These are phyloP conservation scores for Gymnosoma rotundatum DNA, from an alignment of 2,888 invertebrate species.

Conservation along the genomic window DNA sequence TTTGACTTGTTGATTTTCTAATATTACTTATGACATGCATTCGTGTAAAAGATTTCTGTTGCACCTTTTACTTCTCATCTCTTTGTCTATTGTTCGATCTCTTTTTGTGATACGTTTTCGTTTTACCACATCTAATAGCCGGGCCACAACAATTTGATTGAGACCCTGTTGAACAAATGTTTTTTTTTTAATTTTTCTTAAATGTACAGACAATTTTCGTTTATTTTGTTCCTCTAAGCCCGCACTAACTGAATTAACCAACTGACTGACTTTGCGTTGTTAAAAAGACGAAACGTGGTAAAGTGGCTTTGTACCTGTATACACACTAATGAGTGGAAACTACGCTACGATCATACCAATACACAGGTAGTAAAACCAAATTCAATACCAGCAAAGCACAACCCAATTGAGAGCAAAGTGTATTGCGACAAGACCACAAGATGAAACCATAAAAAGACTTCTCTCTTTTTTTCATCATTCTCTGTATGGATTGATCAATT, in stretches of 20 bases:
- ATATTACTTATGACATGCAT: conserved; percentile 62
- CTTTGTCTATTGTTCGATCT: conserved; percentile 24
- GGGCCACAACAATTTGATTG: conserved; percentile 42
- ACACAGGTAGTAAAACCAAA: conserved; percentile 44
- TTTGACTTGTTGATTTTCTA: conserved; percentile 70
- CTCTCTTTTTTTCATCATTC: conserved; percentile 5
- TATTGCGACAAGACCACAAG: conserved; percentile 30
- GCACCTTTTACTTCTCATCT: conserved; percentile 39
- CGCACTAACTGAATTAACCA: conserved; percentile 42
- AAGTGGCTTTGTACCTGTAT: conserved; percentile 56
- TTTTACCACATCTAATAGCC: conserved; percentile 30
- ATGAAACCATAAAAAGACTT: conserved; percentile 71
- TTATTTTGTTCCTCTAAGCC: conserved; percentile 49
- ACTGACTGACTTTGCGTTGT: neutral
- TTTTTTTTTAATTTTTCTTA: conserved; percentile 38
- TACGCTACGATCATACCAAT: conserved; percentile 23
- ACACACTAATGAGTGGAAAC: conserved; percentile 17
- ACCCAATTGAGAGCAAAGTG: conserved; percentile 33
- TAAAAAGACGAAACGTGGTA: conserved; percentile 55
- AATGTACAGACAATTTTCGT: conserved; percentile 54
- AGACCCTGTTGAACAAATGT: conserved; percentile 57
- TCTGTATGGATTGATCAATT: conserved; percentile 23
- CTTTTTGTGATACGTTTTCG: conserved; percentile 40
- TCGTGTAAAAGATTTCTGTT: conserved; percentile 43
- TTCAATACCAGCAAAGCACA: conserved; percentile 12